These are phyloP conservation scores for Ethmia dodecea DNA, from an alignment of 2,888 invertebrate genomes.

Conservation along the genomic window DNA sequence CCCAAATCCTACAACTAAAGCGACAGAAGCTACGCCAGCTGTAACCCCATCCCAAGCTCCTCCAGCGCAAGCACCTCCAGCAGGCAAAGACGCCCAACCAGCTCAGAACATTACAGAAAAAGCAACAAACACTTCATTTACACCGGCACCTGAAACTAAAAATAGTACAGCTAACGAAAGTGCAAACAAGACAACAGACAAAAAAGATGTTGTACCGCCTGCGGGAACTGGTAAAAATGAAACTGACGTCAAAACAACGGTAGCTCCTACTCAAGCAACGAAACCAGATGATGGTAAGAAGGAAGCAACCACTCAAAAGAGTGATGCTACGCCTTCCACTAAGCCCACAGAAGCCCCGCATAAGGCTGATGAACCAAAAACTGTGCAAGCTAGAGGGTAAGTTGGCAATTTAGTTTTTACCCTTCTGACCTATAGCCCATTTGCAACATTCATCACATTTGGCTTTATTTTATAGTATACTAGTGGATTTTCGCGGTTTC, in stretches of 20 bases:
- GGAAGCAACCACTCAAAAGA: conserved; percentile 21
- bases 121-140: background rate
- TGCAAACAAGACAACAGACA: conserved; percentile 19
- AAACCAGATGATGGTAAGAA: conserved; percentile 22
- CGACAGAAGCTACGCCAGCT: background rate
- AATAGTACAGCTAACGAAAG: background rate
- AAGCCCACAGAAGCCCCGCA: conserved; percentile 29
- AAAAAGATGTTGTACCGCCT: conserved; percentile 7
- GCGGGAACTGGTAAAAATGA: background rate
- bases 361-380: conserved; percentile 8
- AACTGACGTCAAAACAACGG: conserved; percentile 2
- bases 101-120: background rate
- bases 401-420: no score
- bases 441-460: no score
- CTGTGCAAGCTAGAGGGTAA: conserved; percentile 9
- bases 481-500: no score
- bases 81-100: background rate
- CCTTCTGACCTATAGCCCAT: no score
- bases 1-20: background rate
- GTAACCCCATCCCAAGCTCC: background rate
- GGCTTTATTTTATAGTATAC: no score
- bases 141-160: background rate
- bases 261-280: conserved; percentile 13
- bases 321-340: conserved; percentile 14
- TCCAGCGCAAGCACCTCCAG: background rate